A percentile compares a stretch with the other conserved stretches of the same genome.
Conservation (phyloP, 2,797 vertebrate species). For the Tenualosa ilisha region DNA sequence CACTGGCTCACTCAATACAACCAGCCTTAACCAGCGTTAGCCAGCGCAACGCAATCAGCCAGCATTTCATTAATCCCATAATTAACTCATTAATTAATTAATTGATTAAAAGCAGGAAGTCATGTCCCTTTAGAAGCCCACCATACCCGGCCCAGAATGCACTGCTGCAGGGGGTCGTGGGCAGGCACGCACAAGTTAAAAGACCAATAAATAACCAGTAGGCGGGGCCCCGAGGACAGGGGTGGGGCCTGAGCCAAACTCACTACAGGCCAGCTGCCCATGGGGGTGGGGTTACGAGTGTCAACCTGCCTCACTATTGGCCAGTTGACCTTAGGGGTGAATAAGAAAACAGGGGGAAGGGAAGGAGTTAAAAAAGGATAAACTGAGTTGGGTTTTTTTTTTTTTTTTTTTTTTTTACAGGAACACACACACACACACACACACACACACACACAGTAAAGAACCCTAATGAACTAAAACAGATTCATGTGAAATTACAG, state of each 20-base stretch:
- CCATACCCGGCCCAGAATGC: constrained; percentile 50
- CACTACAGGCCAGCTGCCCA: background rate
- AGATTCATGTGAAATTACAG: background rate
- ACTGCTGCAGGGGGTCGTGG: constrained; percentile 45
- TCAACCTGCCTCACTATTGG: background rate
- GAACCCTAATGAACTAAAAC: background rate
- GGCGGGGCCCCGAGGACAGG: background rate
- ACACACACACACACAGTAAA: constrained; percentile 43
- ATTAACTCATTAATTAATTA: background rate
- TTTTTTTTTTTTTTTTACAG: no score
- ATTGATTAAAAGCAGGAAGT: constrained; percentile 57
- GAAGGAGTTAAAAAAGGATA: background rate
- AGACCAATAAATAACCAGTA: constrained; percentile 76
- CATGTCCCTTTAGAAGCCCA: constrained; percentile 74
- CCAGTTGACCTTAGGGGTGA: background rate
- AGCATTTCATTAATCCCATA: background rate
- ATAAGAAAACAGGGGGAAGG: background rate
- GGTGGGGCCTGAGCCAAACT: no score
- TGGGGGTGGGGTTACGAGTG: background rate
- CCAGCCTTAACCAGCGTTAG: constrained; percentile 59
- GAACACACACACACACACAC: background rate
- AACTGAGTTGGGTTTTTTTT: background rate
- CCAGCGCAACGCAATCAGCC: background rate
- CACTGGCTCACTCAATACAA: constrained; percentile 22
- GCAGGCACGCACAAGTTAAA: constrained; percentile 65